phyloP scores from a whole-genome alignment of 2,888 invertebrate species.

The Brenthis hecate region DNA sequence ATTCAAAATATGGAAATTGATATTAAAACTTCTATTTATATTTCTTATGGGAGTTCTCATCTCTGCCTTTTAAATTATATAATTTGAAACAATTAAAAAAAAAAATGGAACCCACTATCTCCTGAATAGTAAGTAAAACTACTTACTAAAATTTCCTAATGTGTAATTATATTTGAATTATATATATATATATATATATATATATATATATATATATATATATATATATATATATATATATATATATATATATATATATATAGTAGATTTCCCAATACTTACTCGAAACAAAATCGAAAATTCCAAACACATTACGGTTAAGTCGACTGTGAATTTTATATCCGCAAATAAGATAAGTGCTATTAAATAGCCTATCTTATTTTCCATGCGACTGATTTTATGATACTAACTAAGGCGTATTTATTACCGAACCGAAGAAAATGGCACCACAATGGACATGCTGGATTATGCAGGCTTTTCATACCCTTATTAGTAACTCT shows the following conservation, averaged over 20 bases:
- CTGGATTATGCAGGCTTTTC: not conserved
- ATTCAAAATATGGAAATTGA: too few relatives aligned
- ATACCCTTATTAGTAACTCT: not conserved
- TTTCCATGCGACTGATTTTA: conserved; percentile 24
- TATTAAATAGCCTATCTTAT: conserved; percentile 28
- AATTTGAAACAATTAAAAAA: too few relatives aligned
- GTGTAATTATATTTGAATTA: not conserved
- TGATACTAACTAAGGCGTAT: conserved; percentile 21
- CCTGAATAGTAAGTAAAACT: too few relatives aligned
- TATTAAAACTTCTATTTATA: too few relatives aligned
- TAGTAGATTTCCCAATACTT: not conserved
- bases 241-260: too few relatives aligned
- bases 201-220: too few relatives aligned
- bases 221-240: too few relatives aligned
- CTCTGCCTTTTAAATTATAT: too few relatives aligned
- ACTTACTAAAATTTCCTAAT: too few relatives aligned
- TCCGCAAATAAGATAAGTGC: conserved; percentile 20
- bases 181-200: too few relatives aligned
- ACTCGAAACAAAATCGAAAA: conserved; percentile 3
- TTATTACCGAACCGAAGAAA: conserved; percentile 14
- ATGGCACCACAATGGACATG: conserved; percentile 10
- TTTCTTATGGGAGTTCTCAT: too few relatives aligned
- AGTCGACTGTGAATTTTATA: conserved; percentile 9
- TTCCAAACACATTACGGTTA: conserved; percentile 13
- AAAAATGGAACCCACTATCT: too few relatives aligned